Evolutionary conservation across 1,140 invertebrate genomes (phyloP).

Genomic region (Ridgeia piscesae): DNA sequence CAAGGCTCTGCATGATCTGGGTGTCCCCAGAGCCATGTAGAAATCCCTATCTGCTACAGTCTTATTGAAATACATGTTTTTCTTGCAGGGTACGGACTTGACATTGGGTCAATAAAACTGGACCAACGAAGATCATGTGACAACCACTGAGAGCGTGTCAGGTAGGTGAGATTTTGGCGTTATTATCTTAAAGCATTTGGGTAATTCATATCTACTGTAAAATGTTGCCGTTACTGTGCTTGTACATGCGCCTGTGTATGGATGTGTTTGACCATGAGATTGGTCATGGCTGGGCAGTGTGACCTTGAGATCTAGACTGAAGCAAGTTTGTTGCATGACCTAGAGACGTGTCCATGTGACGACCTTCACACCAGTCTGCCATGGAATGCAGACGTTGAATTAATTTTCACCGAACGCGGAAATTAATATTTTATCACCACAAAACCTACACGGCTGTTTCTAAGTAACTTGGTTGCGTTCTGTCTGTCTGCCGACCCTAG

Average conservation of each 20-base stretch:
- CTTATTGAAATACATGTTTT: not conserved
- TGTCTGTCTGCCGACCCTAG: not conserved
- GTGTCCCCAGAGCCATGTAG: no score
- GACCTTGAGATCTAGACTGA: no score
- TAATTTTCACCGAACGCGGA: no score
- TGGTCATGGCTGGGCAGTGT: no score
- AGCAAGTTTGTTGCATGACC: no score
- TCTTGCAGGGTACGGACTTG: not conserved
- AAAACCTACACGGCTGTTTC: not conserved
- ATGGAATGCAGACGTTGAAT: no score
- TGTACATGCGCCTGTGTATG: not conserved
- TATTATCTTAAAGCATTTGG: not conserved
- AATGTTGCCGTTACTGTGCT: not conserved
- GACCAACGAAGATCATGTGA: not conserved
- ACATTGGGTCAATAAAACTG: not conserved
- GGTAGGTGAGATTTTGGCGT: not conserved
- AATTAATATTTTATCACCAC: not conserved
- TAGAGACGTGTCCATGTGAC: no score
- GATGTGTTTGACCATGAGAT: no score
- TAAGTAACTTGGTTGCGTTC: not conserved
- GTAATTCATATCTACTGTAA: not conserved
- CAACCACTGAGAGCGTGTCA: not conserved
- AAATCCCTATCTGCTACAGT: not conserved
- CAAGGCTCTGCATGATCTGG: no score
- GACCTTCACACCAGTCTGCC: no score